Conservation (phyloP, 1,140 invertebrate species). For the Prorops nasuta region DNA sequence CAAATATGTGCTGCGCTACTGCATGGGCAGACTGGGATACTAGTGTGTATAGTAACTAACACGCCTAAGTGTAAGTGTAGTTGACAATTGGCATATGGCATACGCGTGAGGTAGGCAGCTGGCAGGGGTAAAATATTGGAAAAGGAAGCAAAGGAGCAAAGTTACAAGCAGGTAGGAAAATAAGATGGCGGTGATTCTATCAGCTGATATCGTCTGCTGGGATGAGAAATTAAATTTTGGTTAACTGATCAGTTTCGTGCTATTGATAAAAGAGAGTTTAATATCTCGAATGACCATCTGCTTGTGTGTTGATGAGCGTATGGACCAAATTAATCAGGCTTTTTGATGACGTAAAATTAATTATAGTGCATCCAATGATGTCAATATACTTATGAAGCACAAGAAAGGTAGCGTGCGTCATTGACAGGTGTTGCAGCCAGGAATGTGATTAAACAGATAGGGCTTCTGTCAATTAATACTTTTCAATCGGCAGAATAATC, state of each 20-base stretch:
- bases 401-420: conserved; percentile 24
- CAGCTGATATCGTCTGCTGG: conserved; percentile 35
- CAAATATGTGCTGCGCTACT: too few relatives aligned
- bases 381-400: conserved; percentile 10
- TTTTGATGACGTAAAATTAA: conserved; percentile 25
- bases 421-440: conserved; percentile 36
- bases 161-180: too few relatives aligned
- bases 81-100: too few relatives aligned
- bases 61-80: too few relatives aligned
- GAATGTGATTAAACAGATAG: conserved; percentile 28
- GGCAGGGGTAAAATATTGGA: too few relatives aligned
- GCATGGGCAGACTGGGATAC: too few relatives aligned
- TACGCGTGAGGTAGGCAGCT: too few relatives aligned
- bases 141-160: too few relatives aligned
- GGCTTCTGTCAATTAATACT: neutral
- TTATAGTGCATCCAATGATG: conserved; percentile 9
- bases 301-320: neutral
- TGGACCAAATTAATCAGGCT: neutral
- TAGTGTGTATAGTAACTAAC: too few relatives aligned
- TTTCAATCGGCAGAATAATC: neutral
- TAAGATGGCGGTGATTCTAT: conserved; percentile 34
- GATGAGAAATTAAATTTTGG: conserved; percentile 27
- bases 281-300: neutral
- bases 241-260: conserved; percentile 9
- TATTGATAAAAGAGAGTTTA: neutral